Conservation (phyloP, 23 tunicate genomes). For the Aplidium turbinatum region DNA sequence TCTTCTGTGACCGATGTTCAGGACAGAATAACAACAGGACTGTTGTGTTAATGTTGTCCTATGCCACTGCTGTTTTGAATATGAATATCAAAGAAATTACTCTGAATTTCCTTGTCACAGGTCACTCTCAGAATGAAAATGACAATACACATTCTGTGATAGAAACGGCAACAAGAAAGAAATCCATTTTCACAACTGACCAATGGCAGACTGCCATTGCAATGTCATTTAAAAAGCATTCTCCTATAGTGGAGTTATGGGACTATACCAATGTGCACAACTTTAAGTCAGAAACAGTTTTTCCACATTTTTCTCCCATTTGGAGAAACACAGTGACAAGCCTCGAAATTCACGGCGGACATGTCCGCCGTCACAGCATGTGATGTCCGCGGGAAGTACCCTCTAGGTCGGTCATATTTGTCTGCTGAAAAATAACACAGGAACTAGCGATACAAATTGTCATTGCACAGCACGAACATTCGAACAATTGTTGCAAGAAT, state of each 20-base stretch:
- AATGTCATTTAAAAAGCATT: slow-evolving; percentile 17
- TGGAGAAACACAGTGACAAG: too few species aligned
- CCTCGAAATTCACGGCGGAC: too few species aligned
- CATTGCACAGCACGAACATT: too few species aligned
- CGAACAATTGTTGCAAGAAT: too few species aligned
- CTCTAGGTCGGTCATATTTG: too few species aligned
- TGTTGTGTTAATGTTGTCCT: neutral
- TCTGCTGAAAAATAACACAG: too few species aligned
- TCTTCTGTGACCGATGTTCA: slow-evolving; percentile 26
- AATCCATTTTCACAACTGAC: slow-evolving; percentile 3
- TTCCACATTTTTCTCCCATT: too few species aligned
- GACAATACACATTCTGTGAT: slow-evolving; percentile 28
- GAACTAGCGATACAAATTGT: too few species aligned
- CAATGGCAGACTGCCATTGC: slow-evolving; percentile 16
- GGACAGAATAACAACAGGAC: slow-evolving; percentile 28
- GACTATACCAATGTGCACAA: too few species aligned
- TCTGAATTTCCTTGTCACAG: slow-evolving; percentile 27
- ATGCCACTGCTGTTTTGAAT: neutral
- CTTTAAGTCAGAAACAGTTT: too few species aligned
- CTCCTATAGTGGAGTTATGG: neutral
- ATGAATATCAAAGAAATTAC: slow-evolving; percentile 16
- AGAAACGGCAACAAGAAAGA: slow-evolving; percentile 6
- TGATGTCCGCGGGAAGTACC: too few species aligned
- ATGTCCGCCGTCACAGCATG: too few species aligned
- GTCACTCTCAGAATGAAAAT: slow-evolving; percentile 44